These are phyloP conservation scores for Lacanobia wlatinum DNA, from an alignment of 2,888 invertebrate species.

Conservation along the genomic window DNA sequence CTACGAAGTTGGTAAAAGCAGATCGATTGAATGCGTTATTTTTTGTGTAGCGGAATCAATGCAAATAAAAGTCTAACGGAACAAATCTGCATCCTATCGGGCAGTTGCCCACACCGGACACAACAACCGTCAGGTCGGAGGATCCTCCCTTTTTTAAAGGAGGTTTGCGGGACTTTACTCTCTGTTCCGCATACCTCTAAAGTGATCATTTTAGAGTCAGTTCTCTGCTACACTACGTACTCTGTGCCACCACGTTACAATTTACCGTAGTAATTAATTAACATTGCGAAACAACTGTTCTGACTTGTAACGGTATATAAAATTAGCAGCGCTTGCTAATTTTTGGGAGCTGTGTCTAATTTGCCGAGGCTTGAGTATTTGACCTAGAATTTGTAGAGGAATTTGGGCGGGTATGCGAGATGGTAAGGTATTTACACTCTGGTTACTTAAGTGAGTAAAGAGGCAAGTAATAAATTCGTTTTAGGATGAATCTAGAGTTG, in stretches of 20 bases:
- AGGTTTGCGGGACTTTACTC: no score
- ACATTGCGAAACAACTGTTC: slow-evolving; percentile 53
- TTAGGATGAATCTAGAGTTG: no score
- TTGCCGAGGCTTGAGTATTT: slow-evolving; percentile 27
- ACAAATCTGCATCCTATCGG: no score
- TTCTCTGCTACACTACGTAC: slow-evolving; percentile 16
- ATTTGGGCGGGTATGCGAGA: slow-evolving; percentile 22
- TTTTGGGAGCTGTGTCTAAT: slow-evolving; percentile 30
- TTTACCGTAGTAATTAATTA: slow-evolving; percentile 56
- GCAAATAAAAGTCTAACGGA: no score
- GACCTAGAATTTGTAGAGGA: slow-evolving; percentile 21
- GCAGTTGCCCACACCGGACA: no score
- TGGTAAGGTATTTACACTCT: not conserved
- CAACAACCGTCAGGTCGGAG: no score
- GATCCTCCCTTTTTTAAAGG: no score
- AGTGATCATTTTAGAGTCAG: not conserved
- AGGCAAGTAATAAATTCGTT: not conserved
- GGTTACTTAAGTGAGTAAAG: no score
- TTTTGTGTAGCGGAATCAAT: no score
- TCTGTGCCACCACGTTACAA: slow-evolving; percentile 31
- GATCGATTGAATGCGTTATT: no score
- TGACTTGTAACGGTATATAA: slow-evolving; percentile 18
- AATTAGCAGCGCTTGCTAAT: slow-evolving; percentile 47
- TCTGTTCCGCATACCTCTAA: no score
- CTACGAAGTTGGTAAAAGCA: no score